phyloP scores from a whole-genome alignment of 2,797 vertebrate species.

The Taenioides sp. region DNA sequence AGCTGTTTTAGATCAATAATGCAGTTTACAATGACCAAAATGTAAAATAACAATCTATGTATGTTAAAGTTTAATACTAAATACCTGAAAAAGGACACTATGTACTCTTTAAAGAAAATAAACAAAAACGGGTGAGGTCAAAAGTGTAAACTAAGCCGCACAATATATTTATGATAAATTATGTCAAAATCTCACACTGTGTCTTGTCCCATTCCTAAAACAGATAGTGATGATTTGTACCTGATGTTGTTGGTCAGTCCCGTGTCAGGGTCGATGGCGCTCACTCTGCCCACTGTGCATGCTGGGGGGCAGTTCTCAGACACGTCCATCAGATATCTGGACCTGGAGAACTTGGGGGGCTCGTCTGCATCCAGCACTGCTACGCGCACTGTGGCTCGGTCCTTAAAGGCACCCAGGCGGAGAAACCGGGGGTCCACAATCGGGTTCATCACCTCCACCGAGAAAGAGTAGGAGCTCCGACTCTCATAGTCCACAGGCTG shows the following conservation, averaged over 20 bases:
- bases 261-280: slow-evolving; percentile 85
- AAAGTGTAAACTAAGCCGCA: no score
- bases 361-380: slow-evolving; percentile 87
- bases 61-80: no score
- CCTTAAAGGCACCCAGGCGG: slow-evolving; percentile 88
- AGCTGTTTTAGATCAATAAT: no score
- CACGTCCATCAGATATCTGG: slow-evolving; percentile 83
- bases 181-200: no score
- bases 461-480: slow-evolving; percentile 85
- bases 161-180: no score
- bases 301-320: slow-evolving; percentile 85
- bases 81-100: no score
- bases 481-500: slow-evolving; percentile 88
- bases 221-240: slow-evolving; percentile 54
- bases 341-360: slow-evolving; percentile 84
- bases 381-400: slow-evolving; percentile 84
- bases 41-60: no score
- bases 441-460: slow-evolving; percentile 89
- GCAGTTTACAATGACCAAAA: no score
- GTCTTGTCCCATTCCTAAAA: no score
- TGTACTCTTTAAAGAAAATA: no score
- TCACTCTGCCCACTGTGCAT: slow-evolving; percentile 84
- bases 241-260: slow-evolving; percentile 87
- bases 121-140: no score
- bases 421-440: slow-evolving; percentile 88